phyloP scores from a whole-genome alignment of 2,797 vertebrate species.

The Anas bernieri region DNA sequence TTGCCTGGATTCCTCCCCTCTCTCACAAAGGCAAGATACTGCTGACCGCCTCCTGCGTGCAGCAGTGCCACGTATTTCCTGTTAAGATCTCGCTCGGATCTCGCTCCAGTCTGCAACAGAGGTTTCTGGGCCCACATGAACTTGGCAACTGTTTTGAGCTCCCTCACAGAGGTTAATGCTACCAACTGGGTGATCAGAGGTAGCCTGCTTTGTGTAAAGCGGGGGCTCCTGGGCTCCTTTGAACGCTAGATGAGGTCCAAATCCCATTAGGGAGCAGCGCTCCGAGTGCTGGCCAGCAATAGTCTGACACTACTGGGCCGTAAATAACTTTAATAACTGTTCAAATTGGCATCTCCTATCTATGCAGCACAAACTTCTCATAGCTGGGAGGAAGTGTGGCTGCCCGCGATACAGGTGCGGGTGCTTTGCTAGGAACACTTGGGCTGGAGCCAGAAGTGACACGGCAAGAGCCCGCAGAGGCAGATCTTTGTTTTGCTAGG shows the following conservation, averaged over 20 bases:
- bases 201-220: not conserved
- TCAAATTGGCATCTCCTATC: not conserved
- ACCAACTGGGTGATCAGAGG: not conserved
- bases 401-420: not conserved
- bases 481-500: not conserved
- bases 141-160: not conserved
- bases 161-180: not conserved
- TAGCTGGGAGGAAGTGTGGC: not conserved
- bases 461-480: not conserved
- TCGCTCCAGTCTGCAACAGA: not conserved
- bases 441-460: not conserved
- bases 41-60: not conserved
- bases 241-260: not conserved
- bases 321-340: not conserved
- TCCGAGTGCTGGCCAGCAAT: not conserved
- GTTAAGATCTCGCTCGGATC: not conserved
- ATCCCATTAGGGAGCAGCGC: not conserved
- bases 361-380: not conserved
- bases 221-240: not conserved
- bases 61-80: rapidly evolving
- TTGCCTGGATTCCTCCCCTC: not conserved
- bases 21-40: not conserved
- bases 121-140: not conserved
- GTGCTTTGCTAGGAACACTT: not conserved
- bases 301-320: not conserved